These are phyloP conservation scores for Nasonia vitripennis DNA, from an alignment of 1,140 invertebrate genomes.

Conservation along the genomic window DNA sequence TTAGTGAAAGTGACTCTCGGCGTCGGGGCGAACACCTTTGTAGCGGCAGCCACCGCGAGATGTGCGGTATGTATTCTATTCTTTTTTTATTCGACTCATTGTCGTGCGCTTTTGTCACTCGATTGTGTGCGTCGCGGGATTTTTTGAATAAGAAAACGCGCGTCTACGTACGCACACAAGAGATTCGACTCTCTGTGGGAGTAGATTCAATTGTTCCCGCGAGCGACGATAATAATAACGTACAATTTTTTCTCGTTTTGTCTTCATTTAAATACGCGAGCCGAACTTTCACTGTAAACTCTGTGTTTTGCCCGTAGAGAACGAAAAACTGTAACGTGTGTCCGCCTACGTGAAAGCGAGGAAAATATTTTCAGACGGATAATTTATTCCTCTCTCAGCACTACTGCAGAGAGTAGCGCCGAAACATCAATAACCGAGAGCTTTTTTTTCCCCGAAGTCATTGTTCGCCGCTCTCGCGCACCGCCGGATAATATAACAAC, in stretches of 20 bases:
- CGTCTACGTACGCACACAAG: not conserved
- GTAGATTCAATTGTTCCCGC: not conserved
- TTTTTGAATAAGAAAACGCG: not conserved
- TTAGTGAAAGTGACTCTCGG: slow-evolving; percentile 66
- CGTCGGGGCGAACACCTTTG: slow-evolving; percentile 16
- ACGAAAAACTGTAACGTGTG: slow-evolving; percentile 6
- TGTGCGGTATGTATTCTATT: not conserved
- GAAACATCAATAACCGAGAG: no score
- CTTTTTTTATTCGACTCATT: no score
- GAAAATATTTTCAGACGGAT: slow-evolving; percentile 18
- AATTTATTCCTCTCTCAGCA: slow-evolving; percentile 17
- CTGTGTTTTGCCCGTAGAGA: slow-evolving; percentile 9
- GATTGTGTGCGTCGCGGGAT: not conserved
- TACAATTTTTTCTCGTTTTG: not conserved
- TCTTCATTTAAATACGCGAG: slow-evolving; percentile 13
- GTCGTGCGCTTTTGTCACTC: not conserved
- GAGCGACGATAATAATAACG: not conserved
- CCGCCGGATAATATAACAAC: not conserved
- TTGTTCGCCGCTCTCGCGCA: not conserved
- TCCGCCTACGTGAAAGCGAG: slow-evolving; percentile 22
- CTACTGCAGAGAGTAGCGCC: no score
- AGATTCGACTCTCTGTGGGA: not conserved
- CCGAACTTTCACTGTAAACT: slow-evolving; percentile 26
- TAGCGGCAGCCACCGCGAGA: slow-evolving; percentile 37
- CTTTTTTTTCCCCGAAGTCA: not conserved